A percentile compares a stretch with the other conserved stretches of the same genome.
These are phyloP conservation scores for Rallus limicola DNA, from an alignment of 2,113 vertebrate genomes.

Conservation along the genomic window DNA sequence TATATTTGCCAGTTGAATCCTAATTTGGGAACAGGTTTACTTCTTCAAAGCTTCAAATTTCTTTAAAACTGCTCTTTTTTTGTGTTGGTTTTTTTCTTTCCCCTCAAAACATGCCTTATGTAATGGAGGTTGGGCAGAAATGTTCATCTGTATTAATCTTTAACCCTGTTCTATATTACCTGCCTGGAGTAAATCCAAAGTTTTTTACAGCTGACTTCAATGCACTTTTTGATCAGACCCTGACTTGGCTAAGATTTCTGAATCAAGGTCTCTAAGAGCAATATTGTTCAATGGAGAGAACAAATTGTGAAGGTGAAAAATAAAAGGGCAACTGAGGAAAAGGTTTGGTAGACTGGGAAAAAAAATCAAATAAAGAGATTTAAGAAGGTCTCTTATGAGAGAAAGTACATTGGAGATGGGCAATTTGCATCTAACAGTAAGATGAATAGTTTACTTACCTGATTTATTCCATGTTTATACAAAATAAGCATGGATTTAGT, in stretches of 20 bases:
- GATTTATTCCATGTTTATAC: neutral
- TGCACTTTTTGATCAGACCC: neutral
- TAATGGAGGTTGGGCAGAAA: neutral
- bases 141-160: neutral
- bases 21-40: neutral
- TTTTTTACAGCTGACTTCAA: neutral
- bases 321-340: neutral
- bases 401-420: neutral
- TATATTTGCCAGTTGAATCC: neutral
- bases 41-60: neutral
- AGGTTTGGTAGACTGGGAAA: neutral
- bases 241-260: neutral
- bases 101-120: neutral
- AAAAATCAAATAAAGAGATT: neutral
- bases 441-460: neutral
- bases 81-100: neutral
- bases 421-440: neutral
- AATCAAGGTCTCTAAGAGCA: neutral
- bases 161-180: neutral
- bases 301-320: neutral
- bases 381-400: neutral
- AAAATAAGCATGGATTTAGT: neutral
- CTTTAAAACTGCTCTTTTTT: neutral
- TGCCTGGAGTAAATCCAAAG: neutral
- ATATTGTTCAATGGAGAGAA: neutral